Evolutionary conservation across 2,113 vertebrate genomes (phyloP).

Genomic region (Tichodroma muraria): DNA sequence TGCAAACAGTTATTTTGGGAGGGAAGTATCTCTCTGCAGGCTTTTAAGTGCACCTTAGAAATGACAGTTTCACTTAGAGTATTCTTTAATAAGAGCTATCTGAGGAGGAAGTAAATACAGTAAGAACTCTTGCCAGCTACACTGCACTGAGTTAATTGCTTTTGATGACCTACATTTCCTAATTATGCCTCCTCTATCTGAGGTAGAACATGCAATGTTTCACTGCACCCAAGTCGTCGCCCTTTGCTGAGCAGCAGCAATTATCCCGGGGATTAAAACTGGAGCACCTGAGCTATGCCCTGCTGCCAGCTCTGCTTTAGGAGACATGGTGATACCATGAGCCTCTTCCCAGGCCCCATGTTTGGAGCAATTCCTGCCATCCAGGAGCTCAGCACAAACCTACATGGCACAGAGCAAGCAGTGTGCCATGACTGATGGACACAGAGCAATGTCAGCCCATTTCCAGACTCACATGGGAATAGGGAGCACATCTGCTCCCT

Average conservation of each 20-base stretch:
- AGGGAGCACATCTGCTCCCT: slow-evolving; percentile 68
- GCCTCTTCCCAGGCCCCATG: neutral
- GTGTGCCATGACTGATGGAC: slow-evolving; percentile 56
- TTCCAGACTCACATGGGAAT: slow-evolving; percentile 80
- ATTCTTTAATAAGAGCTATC: slow-evolving; percentile 1
- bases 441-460: slow-evolving; percentile 65
- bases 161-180: neutral
- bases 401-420: slow-evolving; percentile 51
- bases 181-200: neutral
- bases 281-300: neutral
- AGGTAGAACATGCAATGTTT: neutral
- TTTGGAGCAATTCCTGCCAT: neutral
- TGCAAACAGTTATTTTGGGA: neutral
- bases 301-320: neutral
- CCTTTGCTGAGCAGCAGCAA: neutral
- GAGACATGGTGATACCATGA: neutral
- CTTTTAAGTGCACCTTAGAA: neutral
- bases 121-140: neutral
- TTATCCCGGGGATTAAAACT: neutral
- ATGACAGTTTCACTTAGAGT: neutral
- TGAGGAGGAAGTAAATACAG: neutral
- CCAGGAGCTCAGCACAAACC: slow-evolving; percentile 9
- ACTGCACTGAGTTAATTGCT: neutral
- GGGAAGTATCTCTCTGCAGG: neutral
- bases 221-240: neutral